Base-by-base conservation (phyloP, 64 coral and sea anemone species). In the Stichodactyla helianthus region DNA sequence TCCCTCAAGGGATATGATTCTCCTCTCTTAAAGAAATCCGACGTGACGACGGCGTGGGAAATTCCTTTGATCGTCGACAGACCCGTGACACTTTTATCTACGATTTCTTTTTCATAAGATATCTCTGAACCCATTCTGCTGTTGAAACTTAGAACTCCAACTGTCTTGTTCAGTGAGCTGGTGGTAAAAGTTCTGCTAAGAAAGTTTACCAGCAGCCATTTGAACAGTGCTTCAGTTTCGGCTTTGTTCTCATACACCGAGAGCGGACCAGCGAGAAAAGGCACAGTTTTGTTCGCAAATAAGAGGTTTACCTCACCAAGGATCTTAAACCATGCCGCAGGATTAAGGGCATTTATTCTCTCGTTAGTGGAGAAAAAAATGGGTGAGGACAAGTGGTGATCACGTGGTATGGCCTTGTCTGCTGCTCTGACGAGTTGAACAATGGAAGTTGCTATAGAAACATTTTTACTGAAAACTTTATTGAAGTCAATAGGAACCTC, bases 221-320 rank as follows among this genome's bases (percentile, higher is more conserved):
- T 51, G 7, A 28, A 81, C 5, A 54, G 19, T 7, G 78, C 78
- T 52, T 81, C 78, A 16, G 17, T n/a, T 17, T 19, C 2, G 50
- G n/a, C 78, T 19, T 15, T 52, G 52, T 23, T 54, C 14, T 53
- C 78, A 0, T 6, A 13, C 35, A 81, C 78, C 19, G 78, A 51
- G n/a, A n/a, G 53, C 7, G 78, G 78, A 8, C 78, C 50, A 15
- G 25, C 51, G 1, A 52, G 31, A 52, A 81, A 81, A 1, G 78
- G 78, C 26, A 81, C 78, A 5, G 78, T 81, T 54, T 81, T 81
- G 53, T 81, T 81, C 0, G 52, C 78, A 52, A 81, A 81, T 20
- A 81, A 0, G 4, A 19, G 17, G 16, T 52, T 54, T 28, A 81
- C 10, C 6, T 81, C 78, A 17, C 51, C 50, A 51, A 51, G 50